A percentile compares a stretch with the other conserved stretches of the same genome.
These are phyloP conservation scores for Hydroisotoma schaefferi DNA, from an alignment of 2,888 invertebrate species.

Conservation along the genomic window DNA sequence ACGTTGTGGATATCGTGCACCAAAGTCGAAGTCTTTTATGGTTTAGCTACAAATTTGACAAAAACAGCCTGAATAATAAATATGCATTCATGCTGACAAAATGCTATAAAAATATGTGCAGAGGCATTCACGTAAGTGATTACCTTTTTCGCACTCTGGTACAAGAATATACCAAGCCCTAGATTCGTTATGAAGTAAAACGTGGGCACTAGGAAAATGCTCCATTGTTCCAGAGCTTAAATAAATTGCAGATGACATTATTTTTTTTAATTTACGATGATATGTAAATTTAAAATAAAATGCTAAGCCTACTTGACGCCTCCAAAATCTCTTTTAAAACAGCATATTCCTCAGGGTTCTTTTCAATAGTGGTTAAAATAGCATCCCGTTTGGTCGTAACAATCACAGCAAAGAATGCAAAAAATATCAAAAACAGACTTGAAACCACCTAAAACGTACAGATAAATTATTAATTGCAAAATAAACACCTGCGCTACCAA, in stretches of 20 bases:
- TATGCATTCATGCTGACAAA: conserved; percentile 1
- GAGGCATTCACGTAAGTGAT: no score
- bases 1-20: conserved; percentile 26
- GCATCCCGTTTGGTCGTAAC: conserved; percentile 26
- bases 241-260: conserved; percentile 11
- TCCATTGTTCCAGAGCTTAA: conserved; percentile 32
- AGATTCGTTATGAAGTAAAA: conserved; percentile 29
- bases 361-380: conserved; percentile 19
- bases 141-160: conserved; percentile 32
- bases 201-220: conserved; percentile 32
- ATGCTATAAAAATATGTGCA: no score
- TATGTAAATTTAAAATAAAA: conserved; percentile 6
- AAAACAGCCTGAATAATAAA: not conserved
- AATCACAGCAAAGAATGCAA: conserved; percentile 24
- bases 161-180: conserved; percentile 30
- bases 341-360: conserved; percentile 26
- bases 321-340: conserved; percentile 23
- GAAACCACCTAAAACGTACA: conserved; percentile 29
- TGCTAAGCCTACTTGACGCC: conserved; percentile 24
- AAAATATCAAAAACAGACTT: conserved; percentile 24
- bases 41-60: conserved; percentile 16
- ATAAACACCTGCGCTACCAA: no score
- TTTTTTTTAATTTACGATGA: conserved; percentile 5
- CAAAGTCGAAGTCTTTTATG: conserved; percentile 31
- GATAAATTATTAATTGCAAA: not conserved